Percentiles rank a stretch among this genome's conserved stretches.
Evolutionary conservation across 2,888 invertebrate species (phyloP).

Genomic region (Pollenia amentaria): DNA sequence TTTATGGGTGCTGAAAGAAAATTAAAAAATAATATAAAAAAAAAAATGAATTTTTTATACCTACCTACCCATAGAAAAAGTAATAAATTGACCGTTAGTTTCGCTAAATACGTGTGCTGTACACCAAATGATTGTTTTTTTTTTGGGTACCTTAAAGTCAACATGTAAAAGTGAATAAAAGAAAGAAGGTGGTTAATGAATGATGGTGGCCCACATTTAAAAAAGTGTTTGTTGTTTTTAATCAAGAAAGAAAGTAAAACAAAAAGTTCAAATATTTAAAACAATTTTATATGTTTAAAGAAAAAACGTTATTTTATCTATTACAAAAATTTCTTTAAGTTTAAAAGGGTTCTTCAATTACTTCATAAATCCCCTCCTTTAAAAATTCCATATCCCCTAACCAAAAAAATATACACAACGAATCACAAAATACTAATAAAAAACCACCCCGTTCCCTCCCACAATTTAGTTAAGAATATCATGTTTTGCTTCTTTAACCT

Average conservation of each 20-base stretch:
- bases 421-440: neutral
- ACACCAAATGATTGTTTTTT: conserved; percentile 46
- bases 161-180: neutral
- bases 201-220: neutral
- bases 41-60: conserved; percentile 36
- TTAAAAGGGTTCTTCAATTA: too few relatives aligned
- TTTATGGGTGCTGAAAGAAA: conserved; percentile 31
- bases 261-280: neutral
- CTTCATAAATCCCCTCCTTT: too few relatives aligned
- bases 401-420: neutral
- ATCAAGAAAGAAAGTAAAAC: conserved; percentile 3
- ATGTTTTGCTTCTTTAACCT: conserved; percentile 2
- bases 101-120: conserved; percentile 56
- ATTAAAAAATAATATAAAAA: neutral
- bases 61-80: neutral
- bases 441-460: neutral
- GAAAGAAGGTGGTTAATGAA: neutral
- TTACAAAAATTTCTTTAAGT: too few relatives aligned
- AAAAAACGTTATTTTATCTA: too few relatives aligned
- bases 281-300: neutral
- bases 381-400: too few relatives aligned
- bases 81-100: conserved; percentile 59
- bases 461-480: neutral
- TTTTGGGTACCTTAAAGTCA: conserved; percentile 6
- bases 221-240: neutral